Evolutionary conservation across 2,113 vertebrate species (phyloP), one percentile per base, ranked within the genome.

Genomic region (Cyanoliseus patagonus): DNA sequence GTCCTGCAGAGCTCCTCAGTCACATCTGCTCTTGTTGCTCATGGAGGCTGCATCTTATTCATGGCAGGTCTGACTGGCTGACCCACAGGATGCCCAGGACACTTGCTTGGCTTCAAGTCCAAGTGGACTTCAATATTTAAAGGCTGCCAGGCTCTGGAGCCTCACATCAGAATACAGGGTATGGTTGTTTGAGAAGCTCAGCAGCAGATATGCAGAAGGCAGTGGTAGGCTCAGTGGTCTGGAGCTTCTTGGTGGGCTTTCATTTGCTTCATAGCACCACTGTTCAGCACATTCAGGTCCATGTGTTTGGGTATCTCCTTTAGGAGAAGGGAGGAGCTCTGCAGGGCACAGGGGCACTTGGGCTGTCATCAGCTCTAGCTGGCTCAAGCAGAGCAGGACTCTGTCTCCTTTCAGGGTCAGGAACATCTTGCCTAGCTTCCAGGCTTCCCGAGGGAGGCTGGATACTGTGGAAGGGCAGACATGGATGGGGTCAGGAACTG

Each of bases 1-100:
- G 69, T 13, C 23, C 88, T 69, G 76, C 80, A 64, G 70, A 69
- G 92, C 61, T 47, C 80, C 76, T 16, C 8, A 23, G 51, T 4
- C 53, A 5, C 2, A 0, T 20, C 27, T n/a, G 33, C 49, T 49
- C 70, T 46, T 39, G 9, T 1, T 14, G 39, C 53, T 62, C 16
- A 5, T 12, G 1, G 1, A 4, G 39, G 51, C 52, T 62, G 72
- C 35, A 5, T 10, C 31, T 4, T 12, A 5, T 2, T 7, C 1
- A 2, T 17, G 49, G 70, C 66, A 57, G 64, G 51, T 35, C 57
- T 16, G 31, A 6, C 75, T 23, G 52, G 5, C 59, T 64, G 53
- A n/a, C 39, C 64, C 82, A 22, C 30, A 39, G 42, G 11, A 15
- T 25, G 73, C 68, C 62, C 57, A 42, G 31, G 7, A 64, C 37